phyloP scores from a whole-genome alignment of 2,888 invertebrate genomes.

The Teleiodes luculella region DNA sequence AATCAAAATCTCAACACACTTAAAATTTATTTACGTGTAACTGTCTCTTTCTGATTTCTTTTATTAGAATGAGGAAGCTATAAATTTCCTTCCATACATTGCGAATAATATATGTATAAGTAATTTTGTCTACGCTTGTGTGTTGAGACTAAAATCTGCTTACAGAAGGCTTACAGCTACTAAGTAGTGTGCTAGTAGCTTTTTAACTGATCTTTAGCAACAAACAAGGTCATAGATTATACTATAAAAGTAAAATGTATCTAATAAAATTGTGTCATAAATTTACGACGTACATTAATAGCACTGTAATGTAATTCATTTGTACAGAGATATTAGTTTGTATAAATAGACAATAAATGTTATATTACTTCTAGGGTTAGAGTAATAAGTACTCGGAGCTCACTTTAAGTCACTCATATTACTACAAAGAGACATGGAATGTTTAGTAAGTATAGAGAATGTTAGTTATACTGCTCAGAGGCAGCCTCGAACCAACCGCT shows the following conservation, averaged over 20 bases:
- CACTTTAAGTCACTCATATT: constrained; percentile 74
- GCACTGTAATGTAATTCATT: constrained; percentile 34
- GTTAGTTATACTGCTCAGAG: constrained; percentile 30
- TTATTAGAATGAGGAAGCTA: too few species aligned
- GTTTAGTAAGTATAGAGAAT: constrained; percentile 56
- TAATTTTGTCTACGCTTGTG: too few species aligned
- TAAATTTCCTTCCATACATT: too few species aligned
- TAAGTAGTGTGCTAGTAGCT: too few species aligned
- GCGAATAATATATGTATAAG: too few species aligned
- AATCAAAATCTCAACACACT: too few species aligned
- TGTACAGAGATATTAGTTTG: constrained; percentile 40
- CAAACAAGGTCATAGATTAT: constrained; percentile 4
- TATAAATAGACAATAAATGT: constrained; percentile 17
- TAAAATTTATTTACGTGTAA: too few species aligned
- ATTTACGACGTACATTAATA: constrained; percentile 29
- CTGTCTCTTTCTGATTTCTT: too few species aligned
- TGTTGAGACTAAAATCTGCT: too few species aligned
- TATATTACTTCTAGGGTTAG: constrained; percentile 24
- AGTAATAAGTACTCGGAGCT: constrained; percentile 72
- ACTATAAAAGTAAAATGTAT: constrained; percentile 12
- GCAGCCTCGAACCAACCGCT: constrained; percentile 14
- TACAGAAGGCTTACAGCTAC: too few species aligned
- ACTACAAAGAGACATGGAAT: constrained; percentile 59
- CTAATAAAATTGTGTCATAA: constrained; percentile 16
- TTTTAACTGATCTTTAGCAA: too few species aligned